phyloP scores from a whole-genome alignment of 2,113 vertebrate species.

The Columba janthina region DNA sequence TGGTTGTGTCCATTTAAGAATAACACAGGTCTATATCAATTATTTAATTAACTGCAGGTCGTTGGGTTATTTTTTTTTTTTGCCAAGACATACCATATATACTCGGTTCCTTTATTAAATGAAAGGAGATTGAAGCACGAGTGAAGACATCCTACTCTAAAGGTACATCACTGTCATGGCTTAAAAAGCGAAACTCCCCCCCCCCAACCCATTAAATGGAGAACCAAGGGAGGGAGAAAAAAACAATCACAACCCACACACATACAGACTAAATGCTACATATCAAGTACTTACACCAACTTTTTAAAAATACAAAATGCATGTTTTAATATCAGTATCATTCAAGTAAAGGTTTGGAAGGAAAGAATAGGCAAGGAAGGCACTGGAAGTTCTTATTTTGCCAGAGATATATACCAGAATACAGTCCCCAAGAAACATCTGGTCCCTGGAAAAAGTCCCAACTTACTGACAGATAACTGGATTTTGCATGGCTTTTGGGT shows the following conservation, averaged over 20 bases:
- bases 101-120: slow-evolving; percentile 28
- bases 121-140: slow-evolving; percentile 34
- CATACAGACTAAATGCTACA: background rate
- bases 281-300: background rate
- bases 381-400: slow-evolving; percentile 28
- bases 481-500: slow-evolving; percentile 56
- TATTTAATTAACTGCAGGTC: slow-evolving; percentile 4
- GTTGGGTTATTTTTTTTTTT: background rate
- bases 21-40: slow-evolving; percentile 7
- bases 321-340: background rate
- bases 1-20: slow-evolving; percentile 1
- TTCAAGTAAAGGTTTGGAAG: slow-evolving; percentile 13
- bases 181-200: background rate
- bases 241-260: background rate
- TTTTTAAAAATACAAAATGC: background rate
- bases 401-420: slow-evolving; percentile 28
- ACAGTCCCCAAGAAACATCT: slow-evolving; percentile 38
- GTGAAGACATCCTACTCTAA: slow-evolving; percentile 21
- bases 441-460: slow-evolving; percentile 63
- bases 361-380: background rate
- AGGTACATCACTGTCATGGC: background rate
- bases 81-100: background rate
- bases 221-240: background rate
- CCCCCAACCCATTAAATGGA: background rate
- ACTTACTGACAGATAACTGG: slow-evolving; percentile 41